Conservation (phyloP, 2,113 vertebrate species). For the Malurus alboscapulatus region DNA sequence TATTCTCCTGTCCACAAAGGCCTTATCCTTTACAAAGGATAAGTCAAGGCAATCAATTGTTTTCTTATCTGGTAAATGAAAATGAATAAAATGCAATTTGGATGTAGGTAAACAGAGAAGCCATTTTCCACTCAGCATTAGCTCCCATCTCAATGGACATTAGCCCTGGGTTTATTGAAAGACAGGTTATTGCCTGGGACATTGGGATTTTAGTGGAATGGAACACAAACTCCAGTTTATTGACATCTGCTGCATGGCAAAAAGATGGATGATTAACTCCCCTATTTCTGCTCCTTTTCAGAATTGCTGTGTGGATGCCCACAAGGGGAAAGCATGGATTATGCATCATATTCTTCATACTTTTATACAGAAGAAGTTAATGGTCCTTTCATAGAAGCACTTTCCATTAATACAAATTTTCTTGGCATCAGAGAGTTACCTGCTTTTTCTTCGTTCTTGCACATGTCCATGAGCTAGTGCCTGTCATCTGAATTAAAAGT, state of each 20-base stretch:
- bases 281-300: constrained; percentile 5
- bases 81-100: constrained; percentile 38
- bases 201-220: constrained; percentile 53
- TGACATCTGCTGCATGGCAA: constrained; percentile 37
- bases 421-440: not conserved
- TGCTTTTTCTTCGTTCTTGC: not conserved
- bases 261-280: constrained; percentile 34
- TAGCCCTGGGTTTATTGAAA: constrained; percentile 45
- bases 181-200: constrained; percentile 48
- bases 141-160: constrained; percentile 32
- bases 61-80: constrained; percentile 32
- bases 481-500: constrained; percentile 35
- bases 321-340: constrained; percentile 10
- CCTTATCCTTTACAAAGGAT: not conserved
- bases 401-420: constrained; percentile 21
- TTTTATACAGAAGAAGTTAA: not conserved
- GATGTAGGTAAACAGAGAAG: constrained; percentile 37
- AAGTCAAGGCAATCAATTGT: constrained; percentile 3
- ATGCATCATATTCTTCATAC: not conserved
- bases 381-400: not conserved
- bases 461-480: not conserved
- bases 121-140: constrained; percentile 30
- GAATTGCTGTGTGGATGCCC: not conserved
- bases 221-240: constrained; percentile 55
- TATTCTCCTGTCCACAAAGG: not conserved